phyloP scores from a whole-genome alignment of 2,797 vertebrate species.

The Selene dorsalis region DNA sequence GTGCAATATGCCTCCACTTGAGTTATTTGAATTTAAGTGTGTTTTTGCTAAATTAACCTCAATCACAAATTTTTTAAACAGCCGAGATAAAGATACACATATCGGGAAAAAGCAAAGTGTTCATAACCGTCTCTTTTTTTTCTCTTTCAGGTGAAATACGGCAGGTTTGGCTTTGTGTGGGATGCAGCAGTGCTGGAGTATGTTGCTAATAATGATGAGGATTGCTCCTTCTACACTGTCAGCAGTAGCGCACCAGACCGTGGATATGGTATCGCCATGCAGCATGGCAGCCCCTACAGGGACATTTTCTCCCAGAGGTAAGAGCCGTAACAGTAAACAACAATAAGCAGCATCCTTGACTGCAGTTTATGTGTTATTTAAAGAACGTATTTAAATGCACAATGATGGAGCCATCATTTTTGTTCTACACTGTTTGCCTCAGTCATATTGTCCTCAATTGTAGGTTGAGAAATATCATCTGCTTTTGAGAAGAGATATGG shows the following conservation, averaged over 20 bases:
- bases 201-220: conserved; percentile 95
- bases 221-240: conserved; percentile 95
- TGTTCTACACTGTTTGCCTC: background rate
- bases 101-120: conserved; percentile 10
- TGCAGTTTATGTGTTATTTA: conserved; percentile 27
- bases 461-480: conserved; percentile 21
- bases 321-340: conserved; percentile 46
- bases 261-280: conserved; percentile 97
- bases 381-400: conserved; percentile 15
- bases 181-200: conserved; percentile 97
- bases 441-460: conserved; percentile 29
- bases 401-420: background rate
- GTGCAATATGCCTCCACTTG: background rate
- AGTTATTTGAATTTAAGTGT: background rate
- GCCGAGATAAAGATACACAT: conserved; percentile 2
- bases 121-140: conserved; percentile 9
- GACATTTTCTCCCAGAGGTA: conserved; percentile 99
- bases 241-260: conserved; percentile 92
- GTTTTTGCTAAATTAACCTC: background rate
- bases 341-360: conserved; percentile 12
- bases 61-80: background rate
- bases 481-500: conserved; percentile 12
- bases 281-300: conserved; percentile 97
- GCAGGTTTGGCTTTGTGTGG: conserved; percentile 98
- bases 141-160: conserved; percentile 90